Percentiles rank a stretch among this genome's conserved stretches.
Conservation (phyloP, 2,113 vertebrate species). For the Labeo catla region DNA sequence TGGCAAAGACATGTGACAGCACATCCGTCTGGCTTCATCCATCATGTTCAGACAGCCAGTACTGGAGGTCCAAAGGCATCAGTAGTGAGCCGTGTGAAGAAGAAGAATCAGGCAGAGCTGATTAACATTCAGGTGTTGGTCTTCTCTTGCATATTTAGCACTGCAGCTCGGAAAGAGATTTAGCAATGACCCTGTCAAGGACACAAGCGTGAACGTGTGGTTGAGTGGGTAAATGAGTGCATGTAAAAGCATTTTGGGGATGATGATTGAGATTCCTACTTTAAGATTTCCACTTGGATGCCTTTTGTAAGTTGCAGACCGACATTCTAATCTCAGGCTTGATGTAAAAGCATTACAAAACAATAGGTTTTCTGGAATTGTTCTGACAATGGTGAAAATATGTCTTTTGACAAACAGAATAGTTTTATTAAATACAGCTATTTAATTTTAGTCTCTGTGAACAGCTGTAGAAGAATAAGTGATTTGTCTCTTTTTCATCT, state of each 20-base stretch:
- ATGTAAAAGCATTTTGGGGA: background rate
- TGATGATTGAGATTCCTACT: background rate
- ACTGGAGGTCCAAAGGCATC: background rate
- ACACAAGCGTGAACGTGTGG: background rate
- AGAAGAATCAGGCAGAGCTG: slow-evolving; percentile 1
- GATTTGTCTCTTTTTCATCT: background rate
- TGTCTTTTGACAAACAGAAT: background rate
- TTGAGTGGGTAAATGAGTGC: background rate
- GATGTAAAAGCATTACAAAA: background rate
- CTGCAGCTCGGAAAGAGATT: slow-evolving; percentile 4
- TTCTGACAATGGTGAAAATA: background rate
- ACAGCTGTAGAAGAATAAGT: no score
- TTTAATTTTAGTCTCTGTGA: background rate
- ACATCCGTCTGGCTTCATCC: slow-evolving; percentile 26
- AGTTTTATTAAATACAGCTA: background rate
- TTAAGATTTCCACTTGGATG: slow-evolving; percentile 1
- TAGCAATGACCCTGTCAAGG: slow-evolving; percentile 43
- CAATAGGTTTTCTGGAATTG: background rate
- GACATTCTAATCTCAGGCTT: background rate
- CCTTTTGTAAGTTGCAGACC: background rate
- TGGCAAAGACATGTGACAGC: slow-evolving; percentile 41
- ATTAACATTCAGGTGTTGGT: slow-evolving; percentile 48
- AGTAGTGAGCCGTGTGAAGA: background rate
- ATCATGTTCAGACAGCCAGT: slow-evolving; percentile 38
- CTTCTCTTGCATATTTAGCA: slow-evolving; percentile 42